Evolutionary conservation across 2,113 vertebrate species (phyloP).

Genomic region (Hypanus sabinus): DNA sequence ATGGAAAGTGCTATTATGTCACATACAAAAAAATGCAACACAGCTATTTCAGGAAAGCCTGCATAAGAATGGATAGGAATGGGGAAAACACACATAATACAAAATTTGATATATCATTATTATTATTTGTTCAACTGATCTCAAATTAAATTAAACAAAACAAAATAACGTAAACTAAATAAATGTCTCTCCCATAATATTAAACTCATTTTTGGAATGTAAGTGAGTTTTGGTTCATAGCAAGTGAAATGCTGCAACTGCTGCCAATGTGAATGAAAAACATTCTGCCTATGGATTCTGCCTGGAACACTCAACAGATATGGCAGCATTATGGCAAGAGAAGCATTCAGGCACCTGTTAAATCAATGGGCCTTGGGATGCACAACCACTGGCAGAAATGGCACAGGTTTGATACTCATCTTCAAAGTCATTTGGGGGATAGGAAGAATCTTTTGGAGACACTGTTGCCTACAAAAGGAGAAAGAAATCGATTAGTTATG

Average conservation of each 20-base stretch:
- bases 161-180: neutral
- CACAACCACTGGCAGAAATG: neutral
- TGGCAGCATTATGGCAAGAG: neutral
- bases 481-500: too few species aligned
- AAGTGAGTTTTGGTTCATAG: neutral
- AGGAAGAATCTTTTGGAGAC: too few species aligned
- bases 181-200: neutral
- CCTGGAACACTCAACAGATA: neutral
- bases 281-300: too few species aligned
- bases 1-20: neutral
- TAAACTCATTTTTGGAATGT: neutral
- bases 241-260: neutral
- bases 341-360: neutral
- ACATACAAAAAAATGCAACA: neutral
- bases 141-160: neutral
- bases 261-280: neutral
- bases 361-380: neutral
- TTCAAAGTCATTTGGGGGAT: too few species aligned
- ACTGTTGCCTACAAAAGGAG: too few species aligned
- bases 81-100: neutral
- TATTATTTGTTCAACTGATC: too few species aligned
- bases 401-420: too few species aligned
- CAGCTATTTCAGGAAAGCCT: neutral
- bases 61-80: neutral
- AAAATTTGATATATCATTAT: neutral